A percentile compares a stretch with the other conserved stretches of the same genome.
Evolutionary conservation across 2,113 vertebrate species (phyloP).

Genomic region (Archocentrus centrarchus): DNA sequence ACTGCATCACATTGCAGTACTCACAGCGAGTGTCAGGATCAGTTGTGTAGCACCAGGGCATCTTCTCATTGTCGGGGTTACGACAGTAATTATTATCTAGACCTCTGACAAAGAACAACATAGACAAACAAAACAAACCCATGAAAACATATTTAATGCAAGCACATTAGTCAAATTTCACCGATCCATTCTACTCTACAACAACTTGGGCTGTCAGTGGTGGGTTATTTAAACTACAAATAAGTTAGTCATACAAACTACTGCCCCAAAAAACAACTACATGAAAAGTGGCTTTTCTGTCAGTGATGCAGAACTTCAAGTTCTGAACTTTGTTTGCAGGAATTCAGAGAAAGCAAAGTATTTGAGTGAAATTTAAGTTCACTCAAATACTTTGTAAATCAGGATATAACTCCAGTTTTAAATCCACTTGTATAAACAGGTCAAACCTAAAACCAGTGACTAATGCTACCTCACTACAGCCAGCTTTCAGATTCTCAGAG

Average conservation of each 20-base stretch:
- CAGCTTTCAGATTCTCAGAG: too few relatives aligned
- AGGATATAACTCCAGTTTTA: too few relatives aligned
- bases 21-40: conserved; percentile 86
- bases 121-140: neutral
- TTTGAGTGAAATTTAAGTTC: too few relatives aligned
- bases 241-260: neutral
- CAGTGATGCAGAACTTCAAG: too few relatives aligned
- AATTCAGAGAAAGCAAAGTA: too few relatives aligned
- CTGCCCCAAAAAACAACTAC: neutral
- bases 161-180: neutral
- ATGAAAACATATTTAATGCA: neutral
- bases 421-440: neutral
- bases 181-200: neutral
- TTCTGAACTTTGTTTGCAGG: too few relatives aligned
- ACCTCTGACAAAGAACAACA: conserved; percentile 71
- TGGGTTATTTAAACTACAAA: neutral
- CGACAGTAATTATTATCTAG: conserved; percentile 92
- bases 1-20: conserved; percentile 86
- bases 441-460: neutral
- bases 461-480: neutral
- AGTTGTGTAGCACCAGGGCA: conserved; percentile 95
- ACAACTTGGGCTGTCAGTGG: neutral
- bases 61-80: conserved; percentile 89
- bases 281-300: neutral
- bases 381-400: neutral